phyloP scores from a whole-genome alignment of 2,888 invertebrate genomes.

The Diploptera punctata region DNA sequence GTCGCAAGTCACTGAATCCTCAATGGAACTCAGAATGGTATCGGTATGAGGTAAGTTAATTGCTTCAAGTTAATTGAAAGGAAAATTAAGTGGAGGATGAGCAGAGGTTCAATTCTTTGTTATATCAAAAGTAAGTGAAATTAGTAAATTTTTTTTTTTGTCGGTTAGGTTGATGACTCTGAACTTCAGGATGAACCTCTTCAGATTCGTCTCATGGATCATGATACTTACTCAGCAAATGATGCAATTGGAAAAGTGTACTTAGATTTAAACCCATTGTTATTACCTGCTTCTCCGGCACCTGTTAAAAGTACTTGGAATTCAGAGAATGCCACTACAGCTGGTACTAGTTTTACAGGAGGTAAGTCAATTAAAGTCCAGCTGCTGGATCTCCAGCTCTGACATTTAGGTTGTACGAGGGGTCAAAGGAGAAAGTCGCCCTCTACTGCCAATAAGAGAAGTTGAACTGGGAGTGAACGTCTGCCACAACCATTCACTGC shows the following conservation, averaged over 20 bases:
- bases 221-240: conserved; percentile 98
- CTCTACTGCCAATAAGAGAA: no score
- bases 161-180: conserved; percentile 96
- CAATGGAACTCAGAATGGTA: conserved; percentile 99
- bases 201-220: conserved; percentile 95
- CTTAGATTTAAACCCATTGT: conserved; percentile 89
- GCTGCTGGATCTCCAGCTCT: no score
- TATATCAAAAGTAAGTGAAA: no score
- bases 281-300: conserved; percentile 69
- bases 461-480: no score
- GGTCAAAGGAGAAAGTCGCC: no score
- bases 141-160: conserved; percentile 47
- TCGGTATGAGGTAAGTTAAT: conserved; percentile 77
- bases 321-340: conserved; percentile 20
- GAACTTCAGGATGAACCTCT: conserved; percentile 98
- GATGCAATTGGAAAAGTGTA: conserved; percentile 98
- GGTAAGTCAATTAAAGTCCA: no score
- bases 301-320: conserved; percentile 51
- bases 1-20: conserved; percentile 92
- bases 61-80: no score
- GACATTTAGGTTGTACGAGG: no score
- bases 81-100: no score
- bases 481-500: no score
- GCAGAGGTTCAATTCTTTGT: no score
- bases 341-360: conserved; percentile 23